Base-by-base conservation (phyloP, 92 coral and sea anemone species). In the Porites evermanni region DNA sequence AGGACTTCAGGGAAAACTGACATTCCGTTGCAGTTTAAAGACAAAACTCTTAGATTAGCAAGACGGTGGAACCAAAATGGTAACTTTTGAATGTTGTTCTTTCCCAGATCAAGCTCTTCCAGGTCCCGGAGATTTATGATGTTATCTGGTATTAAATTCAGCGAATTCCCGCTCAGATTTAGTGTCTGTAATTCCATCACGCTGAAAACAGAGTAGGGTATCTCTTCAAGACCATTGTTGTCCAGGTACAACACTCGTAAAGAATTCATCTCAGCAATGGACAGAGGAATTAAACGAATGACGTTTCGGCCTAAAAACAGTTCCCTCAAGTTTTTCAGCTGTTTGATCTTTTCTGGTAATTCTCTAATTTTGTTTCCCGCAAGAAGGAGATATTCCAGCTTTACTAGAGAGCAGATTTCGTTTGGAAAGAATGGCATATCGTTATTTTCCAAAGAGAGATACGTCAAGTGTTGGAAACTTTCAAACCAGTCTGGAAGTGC, bases 401-500 rank as follows among this genome's bases (percentile, higher is more conserved):
- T 85, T 18, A 20, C 60, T 74, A 95, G 82, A 50, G 86, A 66
- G 29, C 94, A 92, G 64, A 95, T 77, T 84, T 91, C 98, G 1
- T 90, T 84, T 0, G 98, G 98, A 66, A 95, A 79, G 72, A 93
- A 88, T 17, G 85, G 74, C 76, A 95, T 84, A 12, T 74, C 77
- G 73, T 95, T 95, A 71, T 83, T 86, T 67, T 95, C 96, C 69
- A 95, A 77, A 12, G 98, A 83, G 20, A 95, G 92, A 69, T 81
- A 90, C 1, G 87, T 86, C 0, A 95, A 79, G 13, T 81, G 84
- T 19, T 84, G 90, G 53, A 95, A 95, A 67, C 87, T 88, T 38
- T 78, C 92, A 66, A 95, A 13, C 98, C 98, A 95, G 58, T 88
- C 93, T 7, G 98, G 98, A 58, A 95, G 71, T 24, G 91, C 69